phyloP scores from a whole-genome alignment of 2,113 vertebrate genomes.

The Leptocoma aspasia region DNA sequence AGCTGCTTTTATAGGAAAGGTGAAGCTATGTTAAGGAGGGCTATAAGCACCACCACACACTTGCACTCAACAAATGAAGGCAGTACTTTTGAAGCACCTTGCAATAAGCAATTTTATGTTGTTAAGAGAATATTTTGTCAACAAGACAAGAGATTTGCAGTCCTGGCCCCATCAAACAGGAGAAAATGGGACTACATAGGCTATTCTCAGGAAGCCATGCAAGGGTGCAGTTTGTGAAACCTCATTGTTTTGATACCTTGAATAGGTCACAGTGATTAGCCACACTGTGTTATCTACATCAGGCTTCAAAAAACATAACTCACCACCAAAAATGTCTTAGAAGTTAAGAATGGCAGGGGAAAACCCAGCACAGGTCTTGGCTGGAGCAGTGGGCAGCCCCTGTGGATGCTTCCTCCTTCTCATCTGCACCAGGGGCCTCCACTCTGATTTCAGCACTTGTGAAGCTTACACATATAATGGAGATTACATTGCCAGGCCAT shows the following conservation, averaged over 20 bases:
- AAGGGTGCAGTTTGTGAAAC: neutral
- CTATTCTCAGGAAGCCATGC: neutral
- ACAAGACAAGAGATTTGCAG: rapidly evolving
- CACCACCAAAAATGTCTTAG: neutral
- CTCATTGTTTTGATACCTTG: neutral
- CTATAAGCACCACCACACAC: neutral
- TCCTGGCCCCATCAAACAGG: neutral
- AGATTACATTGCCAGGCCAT: neutral
- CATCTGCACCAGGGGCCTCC: neutral
- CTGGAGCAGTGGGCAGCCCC: neutral
- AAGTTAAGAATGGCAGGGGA: neutral
- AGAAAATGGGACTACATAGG: neutral
- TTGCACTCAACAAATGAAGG: neutral
- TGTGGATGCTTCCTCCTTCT: neutral
- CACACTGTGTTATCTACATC: neutral
- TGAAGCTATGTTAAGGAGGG: neutral
- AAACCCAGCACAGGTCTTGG: neutral
- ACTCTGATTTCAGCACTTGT: neutral
- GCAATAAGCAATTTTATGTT: neutral
- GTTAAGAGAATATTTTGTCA: neutral
- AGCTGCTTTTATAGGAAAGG: neutral
- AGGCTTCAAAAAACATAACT: neutral
- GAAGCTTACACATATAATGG: neutral
- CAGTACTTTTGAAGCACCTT: neutral
- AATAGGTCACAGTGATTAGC: neutral